A percentile compares a stretch with the other conserved stretches of the same genome.
phyloP scores from a whole-genome alignment of 2,888 invertebrate species.

The Torymus aiolomorphi region DNA sequence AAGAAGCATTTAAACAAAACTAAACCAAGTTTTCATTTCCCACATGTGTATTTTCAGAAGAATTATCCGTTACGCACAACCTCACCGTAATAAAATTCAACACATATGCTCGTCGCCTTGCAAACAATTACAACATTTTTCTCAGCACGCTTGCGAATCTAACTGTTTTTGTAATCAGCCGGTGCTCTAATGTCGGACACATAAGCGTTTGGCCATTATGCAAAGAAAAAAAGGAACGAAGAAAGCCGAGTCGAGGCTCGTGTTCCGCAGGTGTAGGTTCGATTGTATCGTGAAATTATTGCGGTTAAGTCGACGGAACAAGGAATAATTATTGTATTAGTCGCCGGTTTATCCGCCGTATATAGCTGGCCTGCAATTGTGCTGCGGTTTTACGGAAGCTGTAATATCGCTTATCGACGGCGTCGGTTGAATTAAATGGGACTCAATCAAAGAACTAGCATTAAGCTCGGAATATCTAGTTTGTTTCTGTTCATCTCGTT shows the following conservation, averaged over 20 bases:
- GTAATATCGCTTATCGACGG: background rate
- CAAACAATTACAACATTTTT: background rate
- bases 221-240: background rate
- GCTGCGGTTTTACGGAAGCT: conserved; percentile 5
- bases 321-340: conserved; percentile 19
- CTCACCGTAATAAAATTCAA: too few relatives aligned
- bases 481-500: too few relatives aligned
- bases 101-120: too few relatives aligned
- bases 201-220: conserved; percentile 19
- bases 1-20: too few relatives aligned
- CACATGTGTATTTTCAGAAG: too few relatives aligned
- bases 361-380: too few relatives aligned
- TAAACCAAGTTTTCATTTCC: too few relatives aligned
- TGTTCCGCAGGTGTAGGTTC: conserved; percentile 5
- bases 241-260: background rate
- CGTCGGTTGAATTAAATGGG: background rate
- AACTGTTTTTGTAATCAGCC: conserved; percentile 31
- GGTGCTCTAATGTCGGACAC: background rate
- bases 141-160: background rate
- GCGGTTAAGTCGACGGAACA: conserved; percentile 26
- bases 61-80: too few relatives aligned
- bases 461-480: too few relatives aligned
- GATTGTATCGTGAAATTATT: conserved; percentile 33
- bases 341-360: too few relatives aligned
- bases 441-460: background rate